Evolutionary conservation across 2,797 vertebrate genomes (phyloP), one percentile per base, ranked within the genome.

Genomic region (Myiothlypis coronata): DNA sequence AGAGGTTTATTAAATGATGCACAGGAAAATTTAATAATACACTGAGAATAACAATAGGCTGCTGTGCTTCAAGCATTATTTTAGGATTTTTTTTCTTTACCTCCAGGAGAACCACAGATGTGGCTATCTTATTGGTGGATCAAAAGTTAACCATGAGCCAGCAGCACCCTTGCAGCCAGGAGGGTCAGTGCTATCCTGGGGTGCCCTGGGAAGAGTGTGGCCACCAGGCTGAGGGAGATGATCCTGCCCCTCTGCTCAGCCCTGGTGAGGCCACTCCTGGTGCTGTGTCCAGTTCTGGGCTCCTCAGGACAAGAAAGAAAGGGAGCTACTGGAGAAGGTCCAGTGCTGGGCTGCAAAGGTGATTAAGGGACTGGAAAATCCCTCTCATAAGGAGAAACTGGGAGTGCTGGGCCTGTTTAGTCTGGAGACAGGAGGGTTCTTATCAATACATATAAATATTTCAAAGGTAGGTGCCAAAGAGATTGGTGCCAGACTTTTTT

Each of bases 201-300:
- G 16, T 24, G 43, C 46, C 18, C 1, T 5, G 11, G 19, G 26
- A 61, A 41, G 5, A 30, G 16, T 1, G 11, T 35, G 43, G 14
- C 8, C 35, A 43, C 35, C 41, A 63, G 55, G 63, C 2, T 0
- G 0, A 37, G 55, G 15, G 4, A 21, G 7, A 19, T 4, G 55
- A 37, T 43, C 2, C 78, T 76, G 35, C 11, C 63, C 21, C 23
- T 55, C 63, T 75, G 1, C 23, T 14, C 37, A 5, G 43, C 23
- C 35, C 35, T 55, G 8, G 21, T 28, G 32, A 49, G 35, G 55
- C 19, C 56, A 63, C 8, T 13, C 18, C 35, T 34, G 11, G 9
- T 37, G 27, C 20, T 63, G 32, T 13, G 43, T 19, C 43, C 43
- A 18, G 7, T 30, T 56, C 37, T 63, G 49, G 22, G 71, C 27